These are phyloP conservation scores for Mustela nigripes DNA, from an alignment of 2,113 vertebrate genomes.

Conservation along the genomic window DNA sequence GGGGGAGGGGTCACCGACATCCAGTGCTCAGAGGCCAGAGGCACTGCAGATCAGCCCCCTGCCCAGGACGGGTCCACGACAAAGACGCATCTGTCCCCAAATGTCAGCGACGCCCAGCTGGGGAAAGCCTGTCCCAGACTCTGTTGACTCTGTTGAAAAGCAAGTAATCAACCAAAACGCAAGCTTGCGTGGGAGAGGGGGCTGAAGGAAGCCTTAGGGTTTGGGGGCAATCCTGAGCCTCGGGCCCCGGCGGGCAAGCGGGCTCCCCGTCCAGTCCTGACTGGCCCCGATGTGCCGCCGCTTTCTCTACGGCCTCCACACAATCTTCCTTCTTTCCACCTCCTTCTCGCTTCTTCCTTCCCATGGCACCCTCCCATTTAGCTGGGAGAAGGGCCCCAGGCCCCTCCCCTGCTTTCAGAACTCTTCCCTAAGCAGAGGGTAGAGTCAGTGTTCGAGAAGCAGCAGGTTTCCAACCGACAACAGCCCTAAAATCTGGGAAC, in stretches of 20 bases:
- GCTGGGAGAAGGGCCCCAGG: background rate
- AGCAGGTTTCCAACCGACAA: conserved; percentile 25
- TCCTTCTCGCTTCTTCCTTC: background rate
- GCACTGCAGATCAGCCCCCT: background rate
- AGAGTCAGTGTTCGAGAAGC: background rate
- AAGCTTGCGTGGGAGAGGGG: background rate
- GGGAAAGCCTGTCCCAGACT: background rate
- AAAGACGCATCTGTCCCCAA: background rate
- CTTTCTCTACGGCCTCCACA: background rate
- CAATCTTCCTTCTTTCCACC: background rate
- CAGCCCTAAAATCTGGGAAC: conserved; percentile 51
- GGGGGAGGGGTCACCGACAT: background rate
- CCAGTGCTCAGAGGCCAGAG: background rate
- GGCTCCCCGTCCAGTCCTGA: background rate
- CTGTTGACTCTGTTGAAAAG: background rate
- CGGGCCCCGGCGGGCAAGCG: background rate
- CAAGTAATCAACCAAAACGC: conserved; percentile 14
- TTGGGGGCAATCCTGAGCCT: background rate
- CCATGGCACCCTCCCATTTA: background rate
- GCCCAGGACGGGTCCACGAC: background rate
- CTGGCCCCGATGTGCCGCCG: background rate
- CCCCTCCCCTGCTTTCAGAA: background rate
- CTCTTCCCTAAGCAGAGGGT: conserved; percentile 57
- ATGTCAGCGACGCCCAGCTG: background rate
- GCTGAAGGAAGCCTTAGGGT: background rate